Evolutionary conservation across 2,888 invertebrate genomes (phyloP), one percentile per base, ranked within the genome.

Genomic region (Polydesmus complanatus): DNA sequence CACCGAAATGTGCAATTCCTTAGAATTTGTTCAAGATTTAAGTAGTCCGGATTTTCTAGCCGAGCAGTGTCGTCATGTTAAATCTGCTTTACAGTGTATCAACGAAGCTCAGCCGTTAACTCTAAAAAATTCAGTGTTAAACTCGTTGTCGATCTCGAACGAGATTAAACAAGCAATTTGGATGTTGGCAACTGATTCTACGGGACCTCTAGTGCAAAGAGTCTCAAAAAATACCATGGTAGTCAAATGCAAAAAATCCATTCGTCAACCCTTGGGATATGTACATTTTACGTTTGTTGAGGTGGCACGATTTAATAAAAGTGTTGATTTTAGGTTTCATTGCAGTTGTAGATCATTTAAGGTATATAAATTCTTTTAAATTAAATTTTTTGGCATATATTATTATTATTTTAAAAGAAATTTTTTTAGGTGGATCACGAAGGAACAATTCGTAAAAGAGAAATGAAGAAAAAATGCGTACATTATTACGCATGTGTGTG

Each of bases 401-500:
- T 22, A 50, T 21, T 5, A 8, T 47, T 58, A 5, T 3, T 51
- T 56, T 14, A 21, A 8, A 23, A 8, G 11, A 8, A 52, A 18
- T 52, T 54, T 11, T 56, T 21, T 50, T 25, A 56, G 56, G 18
- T 53, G 2, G 26, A 52, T 53, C 59, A 50, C 11, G 54, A 23
- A 37, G 37, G 37, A 19, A 48, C 26, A 49, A 62, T 63, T 27
- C 56, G 62, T 62, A 60, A 64, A 22, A 60, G 58, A 64, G 61
- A 48, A 64, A 64, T 37, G 73, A 73, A 64, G 75, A 78, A 66
- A 21, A 60, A 62, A 18, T 85, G 85, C 73, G 77, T 84, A 51
- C 85, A 85, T 72, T 84, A 81, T 72, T 84, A 83, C 72, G 81
- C 83, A 8, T 84, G 84, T 69, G 75, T 85, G 54, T 82, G 83